Percentiles rank a stretch among this genome's conserved stretches.
These are phyloP conservation scores for Agelastica alni DNA, from an alignment of 2,888 invertebrate species.

Conservation along the genomic window DNA sequence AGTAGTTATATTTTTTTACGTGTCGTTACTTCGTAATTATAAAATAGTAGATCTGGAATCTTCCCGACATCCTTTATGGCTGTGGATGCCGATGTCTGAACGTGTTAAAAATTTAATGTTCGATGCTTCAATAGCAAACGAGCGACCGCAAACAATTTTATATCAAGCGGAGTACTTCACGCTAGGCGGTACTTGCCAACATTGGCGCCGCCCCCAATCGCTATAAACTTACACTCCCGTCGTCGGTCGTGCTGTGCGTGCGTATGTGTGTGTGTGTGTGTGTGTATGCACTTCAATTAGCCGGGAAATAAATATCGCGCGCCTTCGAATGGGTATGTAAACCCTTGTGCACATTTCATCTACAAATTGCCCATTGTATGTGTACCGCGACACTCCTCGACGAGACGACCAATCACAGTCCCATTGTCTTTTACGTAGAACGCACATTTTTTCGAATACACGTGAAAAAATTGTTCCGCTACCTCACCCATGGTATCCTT, in stretches of 20 bases:
- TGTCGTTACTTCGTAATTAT: slow-evolving; percentile 4
- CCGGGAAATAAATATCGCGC: slow-evolving; percentile 26
- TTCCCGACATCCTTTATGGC: slow-evolving; percentile 10
- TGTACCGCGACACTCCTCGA: no score
- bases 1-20: slow-evolving; percentile 9
- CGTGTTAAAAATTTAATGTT: slow-evolving; percentile 8
- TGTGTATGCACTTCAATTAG: slow-evolving; percentile 18
- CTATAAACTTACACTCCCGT: no score
- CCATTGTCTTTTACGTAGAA: no score
- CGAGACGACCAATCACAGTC: no score
- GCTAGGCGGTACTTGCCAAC: slow-evolving; percentile 4
- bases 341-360: slow-evolving; percentile 6
- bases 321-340: no score
- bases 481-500: no score
- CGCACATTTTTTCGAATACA: no score
- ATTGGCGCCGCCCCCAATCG: no score
- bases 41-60: slow-evolving; percentile 12
- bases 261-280: no score
- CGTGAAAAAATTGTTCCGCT: no score
- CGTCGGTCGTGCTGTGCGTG: slow-evolving; percentile 14
- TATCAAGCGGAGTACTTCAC: no score
- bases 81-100: slow-evolving; percentile 1
- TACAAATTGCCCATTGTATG: slow-evolving; percentile 16
- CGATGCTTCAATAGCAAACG: slow-evolving; percentile 4
- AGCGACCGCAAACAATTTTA: slow-evolving; percentile 1